Percentiles rank a stretch among this genome's conserved stretches.
Evolutionary conservation across 2,797 vertebrate species (phyloP).

Genomic region (Eleutherodactylus coqui): DNA sequence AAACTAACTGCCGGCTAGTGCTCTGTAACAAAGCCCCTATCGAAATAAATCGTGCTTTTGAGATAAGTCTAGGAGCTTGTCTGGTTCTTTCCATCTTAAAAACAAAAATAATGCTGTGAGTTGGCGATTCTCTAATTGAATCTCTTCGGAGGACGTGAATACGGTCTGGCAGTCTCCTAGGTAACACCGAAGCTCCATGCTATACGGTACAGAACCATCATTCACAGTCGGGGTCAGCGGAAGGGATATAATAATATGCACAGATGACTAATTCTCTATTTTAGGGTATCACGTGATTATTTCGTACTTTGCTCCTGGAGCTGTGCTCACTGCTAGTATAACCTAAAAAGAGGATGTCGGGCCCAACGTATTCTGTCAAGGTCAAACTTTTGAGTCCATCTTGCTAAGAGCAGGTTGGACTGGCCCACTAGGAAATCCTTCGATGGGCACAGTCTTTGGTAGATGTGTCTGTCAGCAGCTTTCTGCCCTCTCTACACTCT

Average conservation of each 20-base stretch:
- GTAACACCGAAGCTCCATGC: background rate
- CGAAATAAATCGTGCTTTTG: background rate
- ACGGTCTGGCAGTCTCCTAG: background rate
- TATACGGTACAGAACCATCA: constrained; percentile 4
- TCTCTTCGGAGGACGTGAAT: background rate
- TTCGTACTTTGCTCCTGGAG: background rate
- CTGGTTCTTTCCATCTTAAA: background rate
- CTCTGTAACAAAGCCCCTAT: background rate
- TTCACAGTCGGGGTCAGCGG: background rate
- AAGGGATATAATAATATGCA: background rate
- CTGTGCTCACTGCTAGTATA: no score
- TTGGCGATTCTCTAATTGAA: background rate
- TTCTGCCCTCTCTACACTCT: no score
- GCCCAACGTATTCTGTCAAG: no score
- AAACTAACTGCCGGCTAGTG: background rate
- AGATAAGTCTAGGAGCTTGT: background rate
- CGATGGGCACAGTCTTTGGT: no score
- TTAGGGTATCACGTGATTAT: background rate
- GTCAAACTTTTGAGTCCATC: no score
- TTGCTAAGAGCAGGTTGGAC: no score
- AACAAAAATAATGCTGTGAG: background rate
- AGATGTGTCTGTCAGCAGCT: no score
- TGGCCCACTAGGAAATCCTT: no score
- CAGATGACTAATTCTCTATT: background rate
- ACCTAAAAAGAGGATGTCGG: background rate